phyloP scores from a whole-genome alignment of 2,113 vertebrate species.

The Agapornis roseicollis region DNA sequence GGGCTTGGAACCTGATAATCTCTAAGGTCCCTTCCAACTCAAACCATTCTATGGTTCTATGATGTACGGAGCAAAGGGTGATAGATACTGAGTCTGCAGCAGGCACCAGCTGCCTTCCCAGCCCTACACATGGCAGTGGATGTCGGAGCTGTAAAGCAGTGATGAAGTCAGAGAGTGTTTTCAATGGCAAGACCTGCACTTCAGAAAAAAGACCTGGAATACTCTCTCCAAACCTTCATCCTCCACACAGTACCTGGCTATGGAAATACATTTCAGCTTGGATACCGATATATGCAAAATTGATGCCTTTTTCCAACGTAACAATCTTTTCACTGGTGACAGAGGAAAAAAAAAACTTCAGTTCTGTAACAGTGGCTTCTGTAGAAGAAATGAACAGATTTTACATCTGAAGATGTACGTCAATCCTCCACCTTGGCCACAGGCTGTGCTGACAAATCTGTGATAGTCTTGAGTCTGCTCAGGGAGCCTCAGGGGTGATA shows the following conservation, averaged over 20 bases:
- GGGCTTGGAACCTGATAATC: background rate
- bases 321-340: background rate
- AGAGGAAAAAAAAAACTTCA: background rate
- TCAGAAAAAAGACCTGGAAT: background rate
- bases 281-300: background rate
- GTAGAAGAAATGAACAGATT: background rate
- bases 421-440: background rate
- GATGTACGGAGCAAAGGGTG: background rate
- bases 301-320: background rate
- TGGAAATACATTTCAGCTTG: background rate
- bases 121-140: rapidly evolving
- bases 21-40: background rate
- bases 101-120: rapidly evolving
- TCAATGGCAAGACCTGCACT: rapidly evolving
- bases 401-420: background rate
- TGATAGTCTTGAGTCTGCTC: background rate
- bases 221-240: background rate
- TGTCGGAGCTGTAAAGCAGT: rapidly evolving
- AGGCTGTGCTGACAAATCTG: background rate
- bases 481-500: background rate
- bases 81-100: background rate
- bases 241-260: background rate
- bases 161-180: background rate
- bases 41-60: background rate
- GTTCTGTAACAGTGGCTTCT: background rate